These are phyloP conservation scores for Sarcoramphus papa DNA, from an alignment of 2,797 vertebrate genomes.

Conservation along the genomic window DNA sequence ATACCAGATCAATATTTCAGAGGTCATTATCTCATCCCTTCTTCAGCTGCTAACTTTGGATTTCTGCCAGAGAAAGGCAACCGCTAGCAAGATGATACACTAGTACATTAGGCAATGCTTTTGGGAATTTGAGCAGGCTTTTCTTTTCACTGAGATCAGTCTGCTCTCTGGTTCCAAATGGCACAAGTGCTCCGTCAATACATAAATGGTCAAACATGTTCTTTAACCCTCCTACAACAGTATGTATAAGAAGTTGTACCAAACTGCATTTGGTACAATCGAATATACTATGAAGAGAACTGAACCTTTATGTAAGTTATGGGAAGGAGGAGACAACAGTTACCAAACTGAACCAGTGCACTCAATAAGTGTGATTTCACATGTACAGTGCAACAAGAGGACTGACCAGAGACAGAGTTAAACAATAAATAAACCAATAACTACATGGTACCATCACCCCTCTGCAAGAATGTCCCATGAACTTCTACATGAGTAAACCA, in stretches of 20 bases:
- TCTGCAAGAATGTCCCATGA: background rate
- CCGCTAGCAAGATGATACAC: constrained; percentile 29
- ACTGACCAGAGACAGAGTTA: background rate
- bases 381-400: background rate
- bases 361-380: background rate
- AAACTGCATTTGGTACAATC: background rate
- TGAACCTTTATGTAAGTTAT: background rate
- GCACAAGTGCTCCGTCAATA: background rate
- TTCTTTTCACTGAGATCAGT: constrained; percentile 31
- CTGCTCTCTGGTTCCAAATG: background rate
- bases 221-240: background rate
- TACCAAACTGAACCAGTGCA: background rate
- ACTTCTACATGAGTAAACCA: background rate
- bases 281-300: background rate
- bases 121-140: constrained; percentile 24
- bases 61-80: constrained; percentile 50
- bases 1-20: constrained; percentile 66
- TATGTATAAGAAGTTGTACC: background rate
- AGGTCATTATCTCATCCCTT: constrained; percentile 70
- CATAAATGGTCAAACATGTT: background rate
- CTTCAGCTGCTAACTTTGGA: constrained; percentile 60
- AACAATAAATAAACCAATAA: background rate
- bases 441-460: background rate
- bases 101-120: constrained; percentile 13
- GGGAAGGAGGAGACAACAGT: background rate